Percentiles rank a stretch among this genome's conserved stretches.
Evolutionary conservation across 2,888 invertebrate genomes (phyloP).

Genomic region (Argynnis bischoffii): DNA sequence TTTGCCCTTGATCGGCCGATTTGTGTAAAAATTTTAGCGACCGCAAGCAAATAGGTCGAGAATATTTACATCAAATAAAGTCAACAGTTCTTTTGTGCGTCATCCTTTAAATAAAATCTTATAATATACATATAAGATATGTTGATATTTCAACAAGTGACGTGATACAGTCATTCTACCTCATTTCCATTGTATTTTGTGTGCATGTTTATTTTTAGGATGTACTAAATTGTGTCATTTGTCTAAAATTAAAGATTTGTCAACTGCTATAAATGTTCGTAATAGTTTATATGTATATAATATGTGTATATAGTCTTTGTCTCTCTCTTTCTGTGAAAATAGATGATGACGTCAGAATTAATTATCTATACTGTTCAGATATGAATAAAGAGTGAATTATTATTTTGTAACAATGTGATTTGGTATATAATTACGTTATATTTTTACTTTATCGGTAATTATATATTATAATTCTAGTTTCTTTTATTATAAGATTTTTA

Average conservation of each 20-base stretch:
- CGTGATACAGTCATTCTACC: conserved; percentile 11
- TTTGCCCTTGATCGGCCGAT: conserved; percentile 10
- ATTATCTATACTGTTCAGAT: too few relatives aligned
- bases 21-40: conserved; percentile 23
- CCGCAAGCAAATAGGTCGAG: conserved; percentile 26
- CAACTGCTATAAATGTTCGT: conserved; percentile 1
- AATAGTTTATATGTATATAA: too few relatives aligned
- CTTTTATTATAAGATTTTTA: too few relatives aligned
- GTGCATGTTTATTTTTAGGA: conserved; percentile 19
- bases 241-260: conserved; percentile 17
- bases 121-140: conserved; percentile 21
- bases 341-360: too few relatives aligned
- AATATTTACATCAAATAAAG: conserved; percentile 29
- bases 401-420: too few relatives aligned
- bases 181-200: conserved; percentile 15
- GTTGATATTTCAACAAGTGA: conserved; percentile 34
- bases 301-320: too few relatives aligned
- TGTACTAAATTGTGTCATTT: conserved; percentile 10
- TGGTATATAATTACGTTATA: too few relatives aligned
- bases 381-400: too few relatives aligned
- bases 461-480: too few relatives aligned
- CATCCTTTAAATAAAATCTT: conserved; percentile 23
- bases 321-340: too few relatives aligned
- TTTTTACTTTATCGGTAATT: too few relatives aligned
- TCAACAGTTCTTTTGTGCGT: conserved; percentile 32